Evolutionary conservation across 2,888 invertebrate genomes (phyloP), one percentile per base, ranked within the genome.

Genomic region (Coelinius sp.): DNA sequence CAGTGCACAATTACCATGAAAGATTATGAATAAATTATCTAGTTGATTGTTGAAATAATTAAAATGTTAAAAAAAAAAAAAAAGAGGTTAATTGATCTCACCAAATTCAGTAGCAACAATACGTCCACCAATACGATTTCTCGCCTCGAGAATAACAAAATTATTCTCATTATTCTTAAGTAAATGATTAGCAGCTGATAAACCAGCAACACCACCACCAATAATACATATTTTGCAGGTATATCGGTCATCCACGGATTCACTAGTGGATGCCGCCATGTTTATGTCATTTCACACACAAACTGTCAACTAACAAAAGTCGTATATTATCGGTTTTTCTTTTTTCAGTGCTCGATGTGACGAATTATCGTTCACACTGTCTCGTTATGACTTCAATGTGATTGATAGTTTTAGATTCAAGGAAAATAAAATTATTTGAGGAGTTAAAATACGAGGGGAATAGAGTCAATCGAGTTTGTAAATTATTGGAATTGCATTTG

Each of bases 181-280:
- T 76, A 96, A 90, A 87, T 94, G 93, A 89, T 94, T 94, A 65
- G 95, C 96, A 70, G 95, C 95, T 62, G 95, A 93, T 66, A 96
- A 88, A 53, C 96, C 96, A 75, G 96, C 94, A 90, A 94, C 93
- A 76, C 96, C 96, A 79, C 93, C 95, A 62, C 96, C 96, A 81
- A 96, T 91, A 82, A 95, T 95, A 80, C 95, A 88, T 78, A 95
- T 91, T 90, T 94, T 94, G 82, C 91, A 92, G 71, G 83, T 85
- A 81, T 84, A 86, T 76, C 81, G 84, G 73, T 81, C 81, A 81
- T 85, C 83, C 75, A 79, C 81, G 71, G 83, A 81, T 68, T 84
- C 83, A 70, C 81, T 82, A 75, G 85, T 84, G 82, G 88, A 83
- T 77, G 84, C 83, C 85, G 86, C 86, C 87, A 86, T 87, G 80